A percentile compares a stretch with the other conserved stretches of the same genome.
phyloP scores from a whole-genome alignment of 2,888 invertebrate species.

The Dendrolimus pini region DNA sequence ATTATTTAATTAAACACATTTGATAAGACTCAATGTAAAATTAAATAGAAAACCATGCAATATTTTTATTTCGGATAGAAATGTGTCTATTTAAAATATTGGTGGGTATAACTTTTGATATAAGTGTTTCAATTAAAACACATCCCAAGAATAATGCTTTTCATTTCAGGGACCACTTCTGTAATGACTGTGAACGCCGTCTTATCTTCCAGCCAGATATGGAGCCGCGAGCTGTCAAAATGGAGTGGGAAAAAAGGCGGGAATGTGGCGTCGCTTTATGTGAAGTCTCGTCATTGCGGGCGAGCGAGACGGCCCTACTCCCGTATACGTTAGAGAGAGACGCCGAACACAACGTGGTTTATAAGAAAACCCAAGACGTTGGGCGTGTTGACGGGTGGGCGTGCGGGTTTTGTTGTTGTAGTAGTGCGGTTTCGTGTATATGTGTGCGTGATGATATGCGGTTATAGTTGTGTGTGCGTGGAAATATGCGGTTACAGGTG shows the following conservation, averaged over 20 bases:
- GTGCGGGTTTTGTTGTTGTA: conserved; percentile 62
- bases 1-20: no score
- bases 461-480: conserved; percentile 41
- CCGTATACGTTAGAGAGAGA: conserved; percentile 36
- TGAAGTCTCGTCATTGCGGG: conserved; percentile 72
- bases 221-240: conserved; percentile 77
- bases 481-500: conserved; percentile 44
- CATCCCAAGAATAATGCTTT: no score
- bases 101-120: no score
- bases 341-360: conserved; percentile 71
- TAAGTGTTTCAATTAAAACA: no score
- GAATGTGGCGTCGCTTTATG: conserved; percentile 76
- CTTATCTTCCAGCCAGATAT: conserved; percentile 73
- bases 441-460: conserved; percentile 37
- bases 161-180: background rate
- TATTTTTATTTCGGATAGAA: no score
- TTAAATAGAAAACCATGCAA: no score
- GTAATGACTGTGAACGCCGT: conserved; percentile 55
- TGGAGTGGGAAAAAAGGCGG: conserved; percentile 78
- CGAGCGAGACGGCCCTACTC: conserved; percentile 42
- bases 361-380: conserved; percentile 77
- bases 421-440: conserved; percentile 33
- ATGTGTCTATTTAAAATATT: no score
- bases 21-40: no score
- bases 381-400: conserved; percentile 77